phyloP scores from a whole-genome alignment of 1,140 invertebrate species.

The Drosophila teissieri region DNA sequence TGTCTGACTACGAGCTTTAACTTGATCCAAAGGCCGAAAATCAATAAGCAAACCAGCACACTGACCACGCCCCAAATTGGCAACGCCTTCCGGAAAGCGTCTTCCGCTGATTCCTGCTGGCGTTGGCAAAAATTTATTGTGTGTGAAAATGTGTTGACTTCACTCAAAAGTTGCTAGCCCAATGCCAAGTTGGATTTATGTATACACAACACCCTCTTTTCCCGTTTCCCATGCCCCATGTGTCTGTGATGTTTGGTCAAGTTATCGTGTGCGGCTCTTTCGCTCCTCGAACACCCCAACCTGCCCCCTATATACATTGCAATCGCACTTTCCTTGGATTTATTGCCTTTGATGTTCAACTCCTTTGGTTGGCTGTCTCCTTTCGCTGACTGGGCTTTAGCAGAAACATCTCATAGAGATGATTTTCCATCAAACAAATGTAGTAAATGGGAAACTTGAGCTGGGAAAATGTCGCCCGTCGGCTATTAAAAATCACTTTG shows the following conservation, averaged over 20 bases:
- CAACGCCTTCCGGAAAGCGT: slow-evolving; percentile 17
- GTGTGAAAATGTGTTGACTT: slow-evolving; percentile 82
- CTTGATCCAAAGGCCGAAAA: slow-evolving; percentile 38
- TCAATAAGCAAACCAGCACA: slow-evolving; percentile 68
- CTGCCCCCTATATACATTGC: slow-evolving; percentile 42
- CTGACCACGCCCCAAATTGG: slow-evolving; percentile 45
- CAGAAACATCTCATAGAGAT: slow-evolving; percentile 16
- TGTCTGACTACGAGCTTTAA: slow-evolving; percentile 41
- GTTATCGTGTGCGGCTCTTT: slow-evolving; percentile 63
- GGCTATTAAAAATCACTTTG: slow-evolving; percentile 82
- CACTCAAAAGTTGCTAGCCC: slow-evolving; percentile 73
- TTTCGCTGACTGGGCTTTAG: slow-evolving; percentile 61
- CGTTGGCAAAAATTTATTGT: slow-evolving; percentile 80
- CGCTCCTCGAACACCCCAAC: slow-evolving; percentile 12
- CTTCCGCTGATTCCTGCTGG: slow-evolving; percentile 52
- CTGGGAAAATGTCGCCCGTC: slow-evolving; percentile 47
- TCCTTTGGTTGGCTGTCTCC: slow-evolving; percentile 33
- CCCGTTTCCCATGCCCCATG: neutral
- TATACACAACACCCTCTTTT: slow-evolving; percentile 48
- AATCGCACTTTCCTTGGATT: slow-evolving; percentile 65
- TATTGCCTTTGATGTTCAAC: slow-evolving; percentile 64
- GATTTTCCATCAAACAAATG: slow-evolving; percentile 18
- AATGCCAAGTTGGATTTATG: slow-evolving; percentile 76
- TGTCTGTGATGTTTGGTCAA: slow-evolving; percentile 62
- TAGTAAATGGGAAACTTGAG: slow-evolving; percentile 60